A percentile compares a stretch with the other conserved stretches of the same genome.
These are phyloP conservation scores for Hippoglossus hippoglossus DNA, from an alignment of 2,797 vertebrate species.

Conservation along the genomic window DNA sequence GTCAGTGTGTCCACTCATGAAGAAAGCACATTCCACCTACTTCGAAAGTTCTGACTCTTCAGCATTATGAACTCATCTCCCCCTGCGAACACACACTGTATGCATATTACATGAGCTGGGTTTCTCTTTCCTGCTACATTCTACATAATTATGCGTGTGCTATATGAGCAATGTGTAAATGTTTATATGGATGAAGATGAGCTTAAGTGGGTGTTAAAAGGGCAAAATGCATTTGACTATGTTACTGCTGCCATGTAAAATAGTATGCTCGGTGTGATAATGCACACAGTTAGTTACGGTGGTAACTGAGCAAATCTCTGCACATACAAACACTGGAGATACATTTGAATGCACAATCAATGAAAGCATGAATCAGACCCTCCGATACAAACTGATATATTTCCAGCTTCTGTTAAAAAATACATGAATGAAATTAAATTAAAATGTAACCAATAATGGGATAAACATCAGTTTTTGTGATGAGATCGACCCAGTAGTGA, in stretches of 20 bases:
- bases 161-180: slow-evolving; percentile 62
- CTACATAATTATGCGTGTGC: slow-evolving; percentile 63
- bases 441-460: no score
- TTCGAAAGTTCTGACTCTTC: slow-evolving; percentile 28
- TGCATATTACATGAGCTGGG: slow-evolving; percentile 67
- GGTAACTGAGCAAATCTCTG: slow-evolving; percentile 7
- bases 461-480: no score
- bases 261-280: slow-evolving; percentile 7
- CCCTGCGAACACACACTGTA: slow-evolving; percentile 43
- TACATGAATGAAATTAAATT: no score
- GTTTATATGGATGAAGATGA: slow-evolving; percentile 63
- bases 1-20: slow-evolving; percentile 11
- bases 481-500: no score
- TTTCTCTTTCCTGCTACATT: slow-evolving; percentile 50
- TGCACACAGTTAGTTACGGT: neutral
- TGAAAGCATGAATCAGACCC: neutral
- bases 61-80: slow-evolving; percentile 35
- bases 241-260: slow-evolving; percentile 20
- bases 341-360: neutral
- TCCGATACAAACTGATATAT: neutral
- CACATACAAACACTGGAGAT: neutral
- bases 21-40: slow-evolving; percentile 23
- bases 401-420: no score
- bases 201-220: slow-evolving; percentile 53
- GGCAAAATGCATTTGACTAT: slow-evolving; percentile 27